Evolutionary conservation across 1,140 invertebrate genomes (phyloP), one percentile per base, ranked within the genome.

Genomic region (Psix sp.): DNA sequence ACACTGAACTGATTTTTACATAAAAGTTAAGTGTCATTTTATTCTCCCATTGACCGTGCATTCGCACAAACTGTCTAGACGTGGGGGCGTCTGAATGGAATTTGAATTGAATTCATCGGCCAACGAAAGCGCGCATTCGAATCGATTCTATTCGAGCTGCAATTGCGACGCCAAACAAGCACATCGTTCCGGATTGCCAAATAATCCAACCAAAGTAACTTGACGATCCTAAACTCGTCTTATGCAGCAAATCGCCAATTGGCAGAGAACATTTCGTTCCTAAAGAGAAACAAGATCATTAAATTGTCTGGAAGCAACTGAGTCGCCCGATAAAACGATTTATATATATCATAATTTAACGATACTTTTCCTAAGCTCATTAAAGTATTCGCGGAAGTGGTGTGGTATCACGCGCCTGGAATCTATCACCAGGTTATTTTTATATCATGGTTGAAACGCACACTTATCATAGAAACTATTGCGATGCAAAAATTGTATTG

Each of bases 41-140:
- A 36, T 43, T 49, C 26, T 33, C 52, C 33, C 51, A 57, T 57
- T 63, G 59, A 24, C 52, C 39, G 33, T 65, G 33, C 24, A 43
- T 72, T 48, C 38, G 51, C 18, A 40, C 54, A 18, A 65, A 43
- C 49, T 49, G 77, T 79, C 78, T 76, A 79, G 77, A 79, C 77
- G 74, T 60, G 77, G 76, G 73, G 76, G 77, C 74, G 77, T 77
- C 76, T 56, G 49, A 31, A 48, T 70, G 74, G 52, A 68, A 77
- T 75, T 63, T 67, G 71, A 78, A 78, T 75, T 70, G 77, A 68
- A 77, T 77, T 77, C 65, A 78, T 51, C 74, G 60, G 20, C 68
- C 66, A 70, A 70, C 56, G 62, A 40, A 52, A 65, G 52, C 56
- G 51, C 57, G 59, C 67, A 72, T 57, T 72, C 40, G 31, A 43